phyloP scores from a whole-genome alignment of 2,113 vertebrate species.

The Cyanoliseus patagonus region DNA sequence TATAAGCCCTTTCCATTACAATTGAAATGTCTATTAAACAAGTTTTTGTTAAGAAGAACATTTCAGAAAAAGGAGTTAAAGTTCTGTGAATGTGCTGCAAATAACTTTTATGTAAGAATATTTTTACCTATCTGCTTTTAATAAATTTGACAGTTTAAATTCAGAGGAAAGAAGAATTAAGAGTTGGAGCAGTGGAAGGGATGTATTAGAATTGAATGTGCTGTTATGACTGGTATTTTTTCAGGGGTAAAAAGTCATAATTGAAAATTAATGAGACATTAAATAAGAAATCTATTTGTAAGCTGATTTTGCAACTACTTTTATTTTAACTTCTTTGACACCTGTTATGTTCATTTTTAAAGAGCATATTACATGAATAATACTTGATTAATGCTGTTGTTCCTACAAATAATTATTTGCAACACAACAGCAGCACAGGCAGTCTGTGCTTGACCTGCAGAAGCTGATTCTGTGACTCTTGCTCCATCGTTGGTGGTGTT shows the following conservation, averaged over 20 bases:
- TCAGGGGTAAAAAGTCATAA: neutral
- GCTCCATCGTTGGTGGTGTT: neutral
- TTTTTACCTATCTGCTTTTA: neutral
- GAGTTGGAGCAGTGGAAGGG: neutral
- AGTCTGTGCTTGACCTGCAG: neutral
- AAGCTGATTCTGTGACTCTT: rapidly evolving
- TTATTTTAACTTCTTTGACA: neutral
- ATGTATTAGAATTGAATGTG: neutral
- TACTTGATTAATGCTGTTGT: neutral
- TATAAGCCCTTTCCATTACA: neutral
- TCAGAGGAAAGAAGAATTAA: neutral
- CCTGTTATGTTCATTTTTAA: neutral
- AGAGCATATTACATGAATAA: neutral
- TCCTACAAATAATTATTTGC: neutral
- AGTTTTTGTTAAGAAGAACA: neutral
- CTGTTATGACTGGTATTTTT: neutral
- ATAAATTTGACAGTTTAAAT: neutral
- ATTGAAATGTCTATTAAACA: neutral
- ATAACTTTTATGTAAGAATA: neutral
- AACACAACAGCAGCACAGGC: rapidly evolving
- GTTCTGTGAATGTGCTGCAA: neutral
- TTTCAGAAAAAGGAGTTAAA: neutral
- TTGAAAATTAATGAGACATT: neutral
- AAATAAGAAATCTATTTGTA: neutral
- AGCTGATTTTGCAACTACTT: neutral